These are phyloP conservation scores for Poecile atricapillus DNA, from an alignment of 2,113 vertebrate species.

Conservation along the genomic window DNA sequence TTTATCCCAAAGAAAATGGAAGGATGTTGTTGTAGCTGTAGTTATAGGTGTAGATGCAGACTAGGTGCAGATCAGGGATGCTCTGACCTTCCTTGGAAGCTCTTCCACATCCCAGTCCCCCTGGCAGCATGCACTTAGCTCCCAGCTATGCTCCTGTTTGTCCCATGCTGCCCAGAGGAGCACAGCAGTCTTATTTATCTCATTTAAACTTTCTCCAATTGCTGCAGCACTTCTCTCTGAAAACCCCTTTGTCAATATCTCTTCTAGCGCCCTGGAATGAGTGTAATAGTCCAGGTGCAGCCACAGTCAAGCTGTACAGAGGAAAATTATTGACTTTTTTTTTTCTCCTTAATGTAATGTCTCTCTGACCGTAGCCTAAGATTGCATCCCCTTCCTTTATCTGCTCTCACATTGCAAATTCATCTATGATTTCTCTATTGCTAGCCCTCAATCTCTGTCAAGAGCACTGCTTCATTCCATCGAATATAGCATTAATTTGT, in stretches of 20 bases:
- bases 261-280: neutral
- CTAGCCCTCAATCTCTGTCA: neutral
- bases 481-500: conserved; percentile 15
- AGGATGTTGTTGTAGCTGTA: neutral
- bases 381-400: neutral
- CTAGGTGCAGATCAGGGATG: neutral
- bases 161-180: neutral
- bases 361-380: neutral
- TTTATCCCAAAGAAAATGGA: neutral
- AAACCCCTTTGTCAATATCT: neutral
- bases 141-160: neutral
- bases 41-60: neutral
- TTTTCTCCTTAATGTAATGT: neutral
- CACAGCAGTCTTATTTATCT: neutral
- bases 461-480: neutral
- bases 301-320: neutral
- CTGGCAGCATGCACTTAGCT: accelerated
- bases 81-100: neutral
- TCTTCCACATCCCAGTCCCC: neutral
- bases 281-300: conserved; percentile 14
- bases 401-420: neutral
- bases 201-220: neutral
- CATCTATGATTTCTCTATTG: neutral
- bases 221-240: neutral
- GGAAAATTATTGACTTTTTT: neutral